A percentile compares a stretch with the other conserved stretches of the same genome.
These are phyloP conservation scores for Lucinisca nassula DNA, from an alignment of 2,888 invertebrate genomes.

Conservation along the genomic window DNA sequence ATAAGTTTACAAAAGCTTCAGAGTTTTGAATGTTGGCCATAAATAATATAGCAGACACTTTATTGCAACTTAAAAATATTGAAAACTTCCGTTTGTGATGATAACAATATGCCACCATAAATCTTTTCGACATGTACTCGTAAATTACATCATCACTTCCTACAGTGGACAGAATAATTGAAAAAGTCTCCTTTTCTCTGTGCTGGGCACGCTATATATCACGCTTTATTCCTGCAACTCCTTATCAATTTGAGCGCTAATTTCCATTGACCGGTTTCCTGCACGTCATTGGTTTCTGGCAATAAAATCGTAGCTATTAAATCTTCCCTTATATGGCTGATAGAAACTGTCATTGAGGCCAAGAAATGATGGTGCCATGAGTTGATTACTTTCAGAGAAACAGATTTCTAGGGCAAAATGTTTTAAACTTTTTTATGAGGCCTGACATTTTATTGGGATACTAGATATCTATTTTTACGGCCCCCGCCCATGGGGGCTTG, in stretches of 20 bases:
- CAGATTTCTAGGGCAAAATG: too few species aligned
- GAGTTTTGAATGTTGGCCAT: too few species aligned
- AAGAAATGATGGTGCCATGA: not conserved
- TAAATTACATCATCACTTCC: not conserved
- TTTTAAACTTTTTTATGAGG: too few species aligned
- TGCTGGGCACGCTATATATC: not conserved
- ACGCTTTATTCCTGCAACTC: not conserved
- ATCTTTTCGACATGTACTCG: not conserved
- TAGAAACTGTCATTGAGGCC: not conserved
- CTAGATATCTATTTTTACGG: too few species aligned
- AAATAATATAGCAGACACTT: too few species aligned
- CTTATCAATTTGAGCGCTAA: conserved; percentile 2
- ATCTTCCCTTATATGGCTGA: not conserved
- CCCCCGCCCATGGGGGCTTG: too few species aligned
- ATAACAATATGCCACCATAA: not conserved
- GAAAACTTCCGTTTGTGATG: too few species aligned
- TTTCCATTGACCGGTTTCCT: conserved; percentile 5
- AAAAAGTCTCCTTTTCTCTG: not conserved
- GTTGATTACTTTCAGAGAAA: not conserved
- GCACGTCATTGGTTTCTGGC: not conserved
- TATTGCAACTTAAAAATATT: too few species aligned
- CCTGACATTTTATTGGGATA: too few species aligned
- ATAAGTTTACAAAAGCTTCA: too few species aligned
- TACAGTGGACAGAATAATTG: not conserved
- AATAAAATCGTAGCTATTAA: conserved; percentile 4